Evolutionary conservation across 2,888 invertebrate genomes (phyloP), one percentile per base, ranked within the genome.

Genomic region (Caenorhabditis sulstoni): DNA sequence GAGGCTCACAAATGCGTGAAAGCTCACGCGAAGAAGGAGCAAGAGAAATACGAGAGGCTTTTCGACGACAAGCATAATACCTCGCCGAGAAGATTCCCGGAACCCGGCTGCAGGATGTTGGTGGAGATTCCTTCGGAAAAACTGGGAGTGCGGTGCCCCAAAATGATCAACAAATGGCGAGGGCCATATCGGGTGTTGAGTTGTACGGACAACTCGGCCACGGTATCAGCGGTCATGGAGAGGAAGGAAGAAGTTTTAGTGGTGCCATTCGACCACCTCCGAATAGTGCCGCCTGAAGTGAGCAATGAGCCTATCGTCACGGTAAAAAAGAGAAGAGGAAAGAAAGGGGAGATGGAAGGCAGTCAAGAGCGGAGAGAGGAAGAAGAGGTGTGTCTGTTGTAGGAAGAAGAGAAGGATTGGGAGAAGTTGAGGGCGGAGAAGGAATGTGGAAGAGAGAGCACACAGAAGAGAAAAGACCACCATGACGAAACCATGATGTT

Each of bases 121-220:
- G 14, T 73, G 14, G 41, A 58, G 29, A 52, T 73, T 0, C 73
- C 73, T 1, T n/a, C 61, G 5, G 73, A 64, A 29, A 65, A 49
- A 35, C n/a, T 47, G 20, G 41, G 58, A 9, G 39, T 29, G 7
- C 37, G 18, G 59, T 37, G 52, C 37, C 74, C 74, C 2, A 74
- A 74, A 41, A 29, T 74, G 16, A 22, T 50, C 0, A 62, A 59
- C 59, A 52, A 59, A 7, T 49, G 64, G 57, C 11, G 16, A 1
- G 73, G 73, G 4, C 64, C 64, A 11, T 73, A 57, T 44, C 16
- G 73, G 14, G 73, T 65, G 41, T 41, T 41, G 41, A 41, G 14
- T 14, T 11, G 12, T 11, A 8, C 41, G 12, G 41, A 14, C 11
- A 41, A 41, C 14, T 41, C 41, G 2, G 41, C 41, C 2, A 14